Conservation (phyloP, 2,113 vertebrate species). For the Lates calcarifer region DNA sequence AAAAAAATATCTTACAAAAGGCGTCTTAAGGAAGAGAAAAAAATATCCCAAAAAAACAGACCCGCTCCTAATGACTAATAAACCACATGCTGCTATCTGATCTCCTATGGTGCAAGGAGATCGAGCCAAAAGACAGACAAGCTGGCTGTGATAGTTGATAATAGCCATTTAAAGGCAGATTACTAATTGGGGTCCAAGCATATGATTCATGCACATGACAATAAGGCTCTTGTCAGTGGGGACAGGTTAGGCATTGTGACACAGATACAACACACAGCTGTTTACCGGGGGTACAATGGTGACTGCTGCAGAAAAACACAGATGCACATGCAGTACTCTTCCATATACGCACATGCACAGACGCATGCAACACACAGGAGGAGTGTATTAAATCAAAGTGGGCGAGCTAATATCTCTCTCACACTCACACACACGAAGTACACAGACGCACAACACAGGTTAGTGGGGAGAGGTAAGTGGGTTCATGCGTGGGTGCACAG, state of each 20-base stretch:
- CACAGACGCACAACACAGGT: conserved; percentile 63
- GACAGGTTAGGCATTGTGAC: conserved; percentile 63
- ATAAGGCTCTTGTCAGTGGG: conserved; percentile 56
- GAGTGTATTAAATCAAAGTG: conserved; percentile 56
- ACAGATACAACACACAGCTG: conserved; percentile 32
- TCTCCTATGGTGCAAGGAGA: conserved; percentile 46
- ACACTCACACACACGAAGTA: conserved; percentile 32
- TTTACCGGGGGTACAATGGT: conserved; percentile 21
- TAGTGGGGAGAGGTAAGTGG: conserved; percentile 77
- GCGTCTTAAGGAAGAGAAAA: conserved; percentile 4
- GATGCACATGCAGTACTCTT: conserved; percentile 1
- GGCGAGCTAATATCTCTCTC: conserved; percentile 61
- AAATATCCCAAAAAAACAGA: conserved; percentile 48
- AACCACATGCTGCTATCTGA: conserved; percentile 66
- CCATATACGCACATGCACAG: neutral
- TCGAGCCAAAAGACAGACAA: conserved; percentile 55
- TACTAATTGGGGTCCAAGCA: conserved; percentile 65
- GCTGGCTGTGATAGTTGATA: conserved; percentile 49
- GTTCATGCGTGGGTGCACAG: conserved; percentile 77
- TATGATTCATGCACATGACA: conserved; percentile 73
- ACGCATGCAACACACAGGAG: conserved; percentile 3
- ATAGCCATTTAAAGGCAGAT: conserved; percentile 67
- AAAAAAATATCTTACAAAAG: conserved; percentile 18
- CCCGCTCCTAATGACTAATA: conserved; percentile 62
- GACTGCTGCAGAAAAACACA: conserved; percentile 12